Evolutionary conservation across 1,140 invertebrate species (phyloP).

Genomic region (Meteorus sp.): DNA sequence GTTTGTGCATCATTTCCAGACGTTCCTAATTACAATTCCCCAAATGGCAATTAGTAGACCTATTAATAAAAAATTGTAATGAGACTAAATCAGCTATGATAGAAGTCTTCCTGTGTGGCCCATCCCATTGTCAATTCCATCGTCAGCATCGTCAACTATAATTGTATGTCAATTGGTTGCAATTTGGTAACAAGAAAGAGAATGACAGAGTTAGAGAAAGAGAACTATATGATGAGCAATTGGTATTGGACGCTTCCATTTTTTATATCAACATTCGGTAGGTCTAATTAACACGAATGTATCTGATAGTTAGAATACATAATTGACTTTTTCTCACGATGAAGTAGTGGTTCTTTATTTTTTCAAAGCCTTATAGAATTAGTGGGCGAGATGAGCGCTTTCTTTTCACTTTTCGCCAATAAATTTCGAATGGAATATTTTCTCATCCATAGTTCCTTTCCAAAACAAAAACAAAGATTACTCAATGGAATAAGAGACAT

Average conservation of each 20-base stretch:
- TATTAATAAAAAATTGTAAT: conserved; percentile 54
- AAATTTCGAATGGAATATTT: too few relatives aligned
- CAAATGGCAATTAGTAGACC: conserved; percentile 51
- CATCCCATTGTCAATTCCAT: conserved; percentile 35
- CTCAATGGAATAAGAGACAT: conserved; percentile 29
- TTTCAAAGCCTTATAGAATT: too few relatives aligned
- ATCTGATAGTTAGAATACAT: too few relatives aligned
- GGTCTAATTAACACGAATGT: too few relatives aligned
- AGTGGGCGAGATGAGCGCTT: too few relatives aligned
- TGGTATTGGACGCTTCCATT: too few relatives aligned
- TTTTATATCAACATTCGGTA: too few relatives aligned
- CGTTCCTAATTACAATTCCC: conserved; percentile 43
- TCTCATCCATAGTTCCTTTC: too few relatives aligned
- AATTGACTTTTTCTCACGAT: too few relatives aligned
- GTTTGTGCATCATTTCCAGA: conserved; percentile 38
- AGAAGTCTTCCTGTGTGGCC: conserved; percentile 55
- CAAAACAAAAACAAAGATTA: background rate
- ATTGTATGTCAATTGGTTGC: conserved; percentile 51
- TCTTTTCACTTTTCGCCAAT: too few relatives aligned
- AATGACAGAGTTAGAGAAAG: conserved; percentile 34
- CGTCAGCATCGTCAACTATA: conserved; percentile 34
- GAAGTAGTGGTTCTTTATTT: too few relatives aligned
- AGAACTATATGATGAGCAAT: conserved; percentile 8
- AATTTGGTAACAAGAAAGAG: conserved; percentile 35
- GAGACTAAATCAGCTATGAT: conserved; percentile 54